Evolutionary conservation across 2,888 invertebrate genomes (phyloP).

Genomic region (Meghimatium bilineatum): DNA sequence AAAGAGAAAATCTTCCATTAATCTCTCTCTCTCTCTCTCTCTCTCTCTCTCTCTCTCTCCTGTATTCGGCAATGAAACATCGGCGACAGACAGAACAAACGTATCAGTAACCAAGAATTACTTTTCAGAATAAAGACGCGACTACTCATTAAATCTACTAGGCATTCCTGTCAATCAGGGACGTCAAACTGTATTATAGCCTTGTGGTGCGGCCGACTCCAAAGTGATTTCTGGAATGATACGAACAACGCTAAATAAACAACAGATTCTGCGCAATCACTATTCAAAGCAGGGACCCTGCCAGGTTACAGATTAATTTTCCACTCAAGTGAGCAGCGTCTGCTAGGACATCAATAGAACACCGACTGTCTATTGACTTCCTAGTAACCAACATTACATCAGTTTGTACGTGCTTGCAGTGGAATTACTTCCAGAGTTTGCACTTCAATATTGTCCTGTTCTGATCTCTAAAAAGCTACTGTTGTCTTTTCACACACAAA

Average conservation of each 20-base stretch:
- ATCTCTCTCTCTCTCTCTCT: too few relatives aligned
- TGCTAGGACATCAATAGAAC: neutral
- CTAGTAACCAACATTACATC: neutral
- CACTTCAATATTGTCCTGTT: neutral
- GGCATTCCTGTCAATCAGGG: neutral
- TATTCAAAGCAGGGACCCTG: neutral
- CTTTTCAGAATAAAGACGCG: neutral
- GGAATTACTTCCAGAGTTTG: neutral
- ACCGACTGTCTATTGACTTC: neutral
- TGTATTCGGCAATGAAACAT: neutral
- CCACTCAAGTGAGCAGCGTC: constrained; percentile 12
- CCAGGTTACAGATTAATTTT: constrained; percentile 28
- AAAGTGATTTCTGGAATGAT: neutral
- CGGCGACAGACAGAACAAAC: neutral
- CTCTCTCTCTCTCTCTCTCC: too few relatives aligned
- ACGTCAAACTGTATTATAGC: neutral
- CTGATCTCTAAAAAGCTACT: too few relatives aligned
- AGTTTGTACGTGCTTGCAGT: neutral
- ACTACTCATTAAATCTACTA: neutral
- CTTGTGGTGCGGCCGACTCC: neutral
- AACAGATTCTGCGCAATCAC: neutral
- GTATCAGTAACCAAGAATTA: neutral
- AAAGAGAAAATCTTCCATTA: too few relatives aligned
- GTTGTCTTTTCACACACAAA: too few relatives aligned
- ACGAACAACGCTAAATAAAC: neutral